These are phyloP conservation scores for Tetraneura akinire DNA, from an alignment of 1,140 invertebrate species.

Conservation along the genomic window DNA sequence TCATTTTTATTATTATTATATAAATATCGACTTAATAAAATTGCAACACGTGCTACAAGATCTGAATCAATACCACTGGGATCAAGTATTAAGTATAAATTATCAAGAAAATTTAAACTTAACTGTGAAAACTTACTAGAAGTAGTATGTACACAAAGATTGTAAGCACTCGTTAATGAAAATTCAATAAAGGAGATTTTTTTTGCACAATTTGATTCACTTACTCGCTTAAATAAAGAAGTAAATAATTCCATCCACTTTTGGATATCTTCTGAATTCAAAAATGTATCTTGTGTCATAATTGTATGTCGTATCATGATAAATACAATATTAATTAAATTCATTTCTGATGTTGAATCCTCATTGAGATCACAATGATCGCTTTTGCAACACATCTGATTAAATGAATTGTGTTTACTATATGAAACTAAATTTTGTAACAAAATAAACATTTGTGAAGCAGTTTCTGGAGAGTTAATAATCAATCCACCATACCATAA, in stretches of 20 bases:
- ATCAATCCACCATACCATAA: constrained; percentile 26
- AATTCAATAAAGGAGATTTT: constrained; percentile 44
- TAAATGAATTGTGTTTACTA: constrained; percentile 15
- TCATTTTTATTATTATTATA: constrained; percentile 23
- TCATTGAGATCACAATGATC: constrained; percentile 23
- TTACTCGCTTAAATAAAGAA: not conserved
- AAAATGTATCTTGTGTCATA: constrained; percentile 5
- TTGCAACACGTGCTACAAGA: constrained; percentile 32
- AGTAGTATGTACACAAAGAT: constrained; percentile 14
- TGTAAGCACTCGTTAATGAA: constrained; percentile 45
- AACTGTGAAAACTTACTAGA: not conserved
- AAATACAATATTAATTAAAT: constrained; percentile 38
- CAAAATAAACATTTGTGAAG: constrained; percentile 5
- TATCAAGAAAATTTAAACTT: constrained; percentile 14
- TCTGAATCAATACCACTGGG: constrained; percentile 29
- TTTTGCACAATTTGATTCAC: constrained; percentile 34
- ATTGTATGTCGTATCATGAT: constrained; percentile 28
- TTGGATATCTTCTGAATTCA: constrained; percentile 22
- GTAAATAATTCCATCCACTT: constrained; percentile 30
- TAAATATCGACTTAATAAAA: constrained; percentile 37
- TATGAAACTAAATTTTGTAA: constrained; percentile 8
- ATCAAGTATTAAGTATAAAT: not conserved
- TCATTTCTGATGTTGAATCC: constrained; percentile 41
- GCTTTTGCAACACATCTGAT: constrained; percentile 36
- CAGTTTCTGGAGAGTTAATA: constrained; percentile 27